Evolutionary conservation across 2,888 invertebrate species (phyloP).

Genomic region (Dolomedes plantarius): DNA sequence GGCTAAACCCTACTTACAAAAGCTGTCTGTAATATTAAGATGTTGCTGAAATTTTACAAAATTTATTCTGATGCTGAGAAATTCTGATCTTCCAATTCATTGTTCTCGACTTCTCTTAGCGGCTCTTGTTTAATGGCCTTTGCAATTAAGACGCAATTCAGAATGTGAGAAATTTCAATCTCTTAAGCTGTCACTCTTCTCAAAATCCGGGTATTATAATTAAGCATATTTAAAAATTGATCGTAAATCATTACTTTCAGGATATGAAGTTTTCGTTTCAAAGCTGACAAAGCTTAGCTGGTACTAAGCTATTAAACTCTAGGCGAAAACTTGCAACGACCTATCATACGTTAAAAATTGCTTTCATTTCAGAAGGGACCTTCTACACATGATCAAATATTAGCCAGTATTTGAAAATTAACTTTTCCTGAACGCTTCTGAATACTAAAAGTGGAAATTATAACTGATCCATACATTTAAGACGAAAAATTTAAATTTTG

Average conservation of each 20-base stretch:
- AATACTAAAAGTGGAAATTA: no score
- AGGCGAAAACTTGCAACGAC: not conserved
- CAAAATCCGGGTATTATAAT: slow-evolving; percentile 1
- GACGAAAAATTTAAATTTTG: no score
- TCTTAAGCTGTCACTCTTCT: not conserved
- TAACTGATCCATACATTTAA: no score
- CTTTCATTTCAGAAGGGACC: not conserved
- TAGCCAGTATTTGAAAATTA: no score
- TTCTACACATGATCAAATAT: no score
- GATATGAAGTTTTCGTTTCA: not conserved
- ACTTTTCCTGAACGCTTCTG: not conserved
- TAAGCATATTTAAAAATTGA: slow-evolving; percentile 1
- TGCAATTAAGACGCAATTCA: not conserved
- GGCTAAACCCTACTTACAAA: no score
- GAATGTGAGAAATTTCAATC: not conserved
- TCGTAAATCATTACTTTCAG: not conserved
- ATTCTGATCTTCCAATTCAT: not conserved
- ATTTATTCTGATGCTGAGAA: not conserved
- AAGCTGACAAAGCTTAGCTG: not conserved
- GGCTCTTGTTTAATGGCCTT: not conserved
- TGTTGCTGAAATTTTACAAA: no score
- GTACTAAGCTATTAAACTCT: not conserved
- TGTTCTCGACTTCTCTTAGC: not conserved
- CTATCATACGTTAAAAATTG: not conserved
- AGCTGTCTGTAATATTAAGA: no score